phyloP scores from a whole-genome alignment of 2,888 invertebrate genomes.

The Rhyacophila evoluta region DNA sequence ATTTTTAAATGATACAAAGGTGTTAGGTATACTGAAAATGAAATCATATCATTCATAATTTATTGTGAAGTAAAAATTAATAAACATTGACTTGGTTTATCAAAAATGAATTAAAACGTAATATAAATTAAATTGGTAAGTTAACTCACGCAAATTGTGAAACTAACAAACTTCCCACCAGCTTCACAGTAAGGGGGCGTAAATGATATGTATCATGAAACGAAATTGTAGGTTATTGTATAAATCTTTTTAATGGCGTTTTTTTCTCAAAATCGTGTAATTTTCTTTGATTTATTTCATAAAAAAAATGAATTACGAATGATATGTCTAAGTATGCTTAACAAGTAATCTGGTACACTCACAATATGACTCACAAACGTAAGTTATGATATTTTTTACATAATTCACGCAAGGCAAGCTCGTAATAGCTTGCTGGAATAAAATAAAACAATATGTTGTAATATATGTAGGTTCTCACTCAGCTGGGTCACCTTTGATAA shows the following conservation, averaged over 20 bases:
- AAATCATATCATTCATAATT: background rate
- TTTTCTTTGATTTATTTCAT: no score
- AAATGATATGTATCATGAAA: no score
- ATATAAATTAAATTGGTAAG: no score
- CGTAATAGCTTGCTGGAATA: constrained; percentile 2
- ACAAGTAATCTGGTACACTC: constrained; percentile 45
- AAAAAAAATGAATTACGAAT: background rate
- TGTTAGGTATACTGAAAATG: constrained; percentile 44
- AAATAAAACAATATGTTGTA: constrained; percentile 1
- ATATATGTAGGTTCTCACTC: constrained; percentile 17
- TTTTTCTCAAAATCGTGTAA: no score
- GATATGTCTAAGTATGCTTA: constrained; percentile 34
- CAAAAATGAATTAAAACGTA: no score
- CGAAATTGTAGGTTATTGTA: no score
- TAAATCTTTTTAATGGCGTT: no score
- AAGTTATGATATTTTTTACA: constrained; percentile 21
- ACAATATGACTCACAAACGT: constrained; percentile 35
- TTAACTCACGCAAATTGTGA: no score
- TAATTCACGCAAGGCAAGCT: constrained; percentile 19
- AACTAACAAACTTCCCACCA: no score
- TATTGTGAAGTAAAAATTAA: no score
- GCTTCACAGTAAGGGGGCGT: no score
- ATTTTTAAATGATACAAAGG: constrained; percentile 38
- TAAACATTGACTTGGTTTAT: background rate
- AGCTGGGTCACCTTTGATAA: constrained; percentile 47